Evolutionary conservation across 37 sponge, comb jelly and placozoan genomes (phyloP).

Genomic region (Amphimedon queenslandica): DNA sequence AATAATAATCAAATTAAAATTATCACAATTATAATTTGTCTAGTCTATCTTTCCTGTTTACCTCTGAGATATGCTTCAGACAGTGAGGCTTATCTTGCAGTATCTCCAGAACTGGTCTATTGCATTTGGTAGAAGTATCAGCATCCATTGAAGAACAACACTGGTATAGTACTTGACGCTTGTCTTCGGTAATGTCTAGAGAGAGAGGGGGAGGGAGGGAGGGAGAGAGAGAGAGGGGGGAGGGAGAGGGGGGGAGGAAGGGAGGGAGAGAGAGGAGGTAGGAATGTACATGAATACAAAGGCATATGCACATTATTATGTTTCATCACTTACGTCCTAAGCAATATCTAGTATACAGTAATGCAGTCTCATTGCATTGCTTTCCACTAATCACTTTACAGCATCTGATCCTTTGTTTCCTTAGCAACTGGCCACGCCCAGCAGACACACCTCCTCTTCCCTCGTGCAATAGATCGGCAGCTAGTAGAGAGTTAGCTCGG

Average conservation of each 20-base stretch:
- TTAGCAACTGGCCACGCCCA: not conserved
- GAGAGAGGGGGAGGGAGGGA: too few species aligned
- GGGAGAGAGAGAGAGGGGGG: too few species aligned
- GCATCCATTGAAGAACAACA: constrained; percentile 14
- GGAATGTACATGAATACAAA: constrained; percentile 10
- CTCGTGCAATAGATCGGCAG: not conserved
- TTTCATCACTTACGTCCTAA: constrained; percentile 21
- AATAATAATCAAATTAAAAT: too few species aligned
- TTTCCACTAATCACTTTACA: not conserved
- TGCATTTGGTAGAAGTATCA: constrained; percentile 10
- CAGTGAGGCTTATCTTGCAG: constrained; percentile 8
- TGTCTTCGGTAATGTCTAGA: constrained; percentile 17
- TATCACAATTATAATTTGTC: too few species aligned
- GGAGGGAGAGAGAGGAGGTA: constrained; percentile 10
- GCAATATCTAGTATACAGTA: constrained; percentile 37
- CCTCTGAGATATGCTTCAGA: not conserved
- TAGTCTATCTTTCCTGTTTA: too few species aligned
- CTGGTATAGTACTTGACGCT: constrained; percentile 23
- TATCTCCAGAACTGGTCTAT: constrained; percentile 23
- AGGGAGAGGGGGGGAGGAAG: not conserved
- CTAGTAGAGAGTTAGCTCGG: not conserved
- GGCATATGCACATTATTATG: not conserved
- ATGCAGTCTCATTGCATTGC: not conserved
- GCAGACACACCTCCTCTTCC: not conserved
- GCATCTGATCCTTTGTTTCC: constrained; percentile 4